These are phyloP conservation scores for Halotydeus destructor DNA, from an alignment of 1,140 invertebrate species.

Conservation along the genomic window DNA sequence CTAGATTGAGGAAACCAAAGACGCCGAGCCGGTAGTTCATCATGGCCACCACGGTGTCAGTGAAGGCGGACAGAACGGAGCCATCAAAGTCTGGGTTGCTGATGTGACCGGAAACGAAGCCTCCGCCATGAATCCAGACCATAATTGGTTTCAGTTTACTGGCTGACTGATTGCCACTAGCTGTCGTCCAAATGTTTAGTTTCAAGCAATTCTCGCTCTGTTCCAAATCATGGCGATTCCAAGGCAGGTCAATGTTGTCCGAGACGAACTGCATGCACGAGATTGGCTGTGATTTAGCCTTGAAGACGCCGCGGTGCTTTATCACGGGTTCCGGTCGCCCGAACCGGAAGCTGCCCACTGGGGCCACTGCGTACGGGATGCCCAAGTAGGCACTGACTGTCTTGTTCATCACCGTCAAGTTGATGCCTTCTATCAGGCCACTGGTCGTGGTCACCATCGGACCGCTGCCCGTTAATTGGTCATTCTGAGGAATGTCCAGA, in stretches of 20 bases:
- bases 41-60: slow-evolving; percentile 33
- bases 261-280: slow-evolving; percentile 1
- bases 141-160: slow-evolving; percentile 18
- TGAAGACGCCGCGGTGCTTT: slow-evolving; percentile 46
- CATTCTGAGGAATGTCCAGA: no score
- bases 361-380: slow-evolving; percentile 84
- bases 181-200: slow-evolving; percentile 22
- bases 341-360: slow-evolving; percentile 61
- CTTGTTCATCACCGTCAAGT: no score
- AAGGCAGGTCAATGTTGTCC: neutral
- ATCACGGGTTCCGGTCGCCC: slow-evolving; percentile 57
- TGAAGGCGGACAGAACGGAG: slow-evolving; percentile 54
- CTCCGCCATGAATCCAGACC: slow-evolving; percentile 26
- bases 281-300: neutral
- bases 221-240: no score
- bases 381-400: slow-evolving; percentile 38
- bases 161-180: no score
- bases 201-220: slow-evolving; percentile 25
- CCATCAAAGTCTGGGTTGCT: slow-evolving; percentile 30
- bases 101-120: slow-evolving; percentile 6
- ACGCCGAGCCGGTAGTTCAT: slow-evolving; percentile 51
- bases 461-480: no score
- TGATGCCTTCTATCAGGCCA: no score
- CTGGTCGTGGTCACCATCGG: no score
- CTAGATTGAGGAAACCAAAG: slow-evolving; percentile 74